A percentile compares a stretch with the other conserved stretches of the same genome.
These are phyloP conservation scores for Trichonephila inaurata DNA, from an alignment of 1,140 invertebrate genomes.

Conservation along the genomic window DNA sequence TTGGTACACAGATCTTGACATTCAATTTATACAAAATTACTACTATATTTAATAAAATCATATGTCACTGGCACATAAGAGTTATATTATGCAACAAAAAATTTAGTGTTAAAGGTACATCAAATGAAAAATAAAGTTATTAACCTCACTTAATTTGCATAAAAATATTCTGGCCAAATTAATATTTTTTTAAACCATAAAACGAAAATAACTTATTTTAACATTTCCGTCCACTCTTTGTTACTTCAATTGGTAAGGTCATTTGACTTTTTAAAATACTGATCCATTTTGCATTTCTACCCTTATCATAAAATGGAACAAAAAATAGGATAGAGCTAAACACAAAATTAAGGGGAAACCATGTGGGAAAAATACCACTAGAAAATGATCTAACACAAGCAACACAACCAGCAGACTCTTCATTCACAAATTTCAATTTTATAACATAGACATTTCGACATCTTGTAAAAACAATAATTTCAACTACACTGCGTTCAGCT, in stretches of 20 bases:
- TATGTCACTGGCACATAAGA: too few species aligned
- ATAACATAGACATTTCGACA: conserved; percentile 61
- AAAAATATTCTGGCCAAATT: too few species aligned
- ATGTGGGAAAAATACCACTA: conserved; percentile 57
- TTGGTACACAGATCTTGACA: too few species aligned
- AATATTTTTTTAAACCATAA: too few species aligned
- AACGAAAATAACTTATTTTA: background rate
- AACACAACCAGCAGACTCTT: conserved; percentile 59
- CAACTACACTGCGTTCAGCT: conserved; percentile 54
- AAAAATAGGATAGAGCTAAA: conserved; percentile 67
- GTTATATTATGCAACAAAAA: too few species aligned
- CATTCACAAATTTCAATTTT: conserved; percentile 47
- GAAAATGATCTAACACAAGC: conserved; percentile 53
- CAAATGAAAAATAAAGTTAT: too few species aligned
- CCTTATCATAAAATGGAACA: conserved; percentile 68
- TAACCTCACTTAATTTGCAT: too few species aligned
- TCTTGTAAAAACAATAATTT: conserved; percentile 56
- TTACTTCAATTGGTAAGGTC: conserved; percentile 63
- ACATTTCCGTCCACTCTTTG: conserved; percentile 56
- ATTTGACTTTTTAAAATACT: conserved; percentile 62
- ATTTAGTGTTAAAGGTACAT: too few species aligned
- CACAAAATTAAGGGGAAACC: conserved; percentile 70
- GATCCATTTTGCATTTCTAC: conserved; percentile 50
- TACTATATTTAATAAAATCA: too few species aligned
- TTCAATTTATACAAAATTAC: too few species aligned